phyloP scores from a whole-genome alignment of 2,888 invertebrate genomes.

The Osedax frankpressi region DNA sequence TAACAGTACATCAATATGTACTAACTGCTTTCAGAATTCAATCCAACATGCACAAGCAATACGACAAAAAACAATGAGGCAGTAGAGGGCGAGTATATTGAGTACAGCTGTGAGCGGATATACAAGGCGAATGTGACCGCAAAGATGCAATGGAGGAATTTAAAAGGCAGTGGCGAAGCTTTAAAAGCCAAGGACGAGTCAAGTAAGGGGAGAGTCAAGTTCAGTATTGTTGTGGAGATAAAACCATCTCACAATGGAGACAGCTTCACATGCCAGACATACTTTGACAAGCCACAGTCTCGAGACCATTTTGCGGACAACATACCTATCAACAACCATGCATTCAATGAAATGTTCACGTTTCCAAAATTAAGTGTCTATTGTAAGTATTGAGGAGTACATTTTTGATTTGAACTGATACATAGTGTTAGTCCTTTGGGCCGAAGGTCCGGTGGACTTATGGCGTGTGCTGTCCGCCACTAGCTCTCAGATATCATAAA shows the following conservation, averaged over 20 bases:
- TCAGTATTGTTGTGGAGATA: slow-evolving; percentile 3
- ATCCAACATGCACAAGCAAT: not conserved
- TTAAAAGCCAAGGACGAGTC: not conserved
- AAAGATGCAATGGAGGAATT: not conserved
- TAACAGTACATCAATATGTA: no score
- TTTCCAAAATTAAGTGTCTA: not conserved
- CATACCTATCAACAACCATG: slow-evolving; percentile 6
- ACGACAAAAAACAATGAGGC: not conserved
- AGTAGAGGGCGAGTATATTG: not conserved
- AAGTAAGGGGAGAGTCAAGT: not conserved
- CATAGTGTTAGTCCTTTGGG: no score
- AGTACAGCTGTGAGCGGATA: not conserved
- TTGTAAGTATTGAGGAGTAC: slow-evolving; percentile 7
- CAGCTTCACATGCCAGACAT: not conserved
- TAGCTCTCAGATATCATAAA: no score
- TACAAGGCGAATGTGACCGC: not conserved
- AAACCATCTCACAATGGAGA: slow-evolving; percentile 5
- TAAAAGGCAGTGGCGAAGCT: not conserved
- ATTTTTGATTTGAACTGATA: not conserved
- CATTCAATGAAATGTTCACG: not conserved
- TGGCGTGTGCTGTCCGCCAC: no score
- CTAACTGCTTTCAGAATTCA: not conserved
- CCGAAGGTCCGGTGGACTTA: no score
- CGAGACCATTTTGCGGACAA: not conserved
- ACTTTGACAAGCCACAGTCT: slow-evolving; percentile 4